phyloP scores from a whole-genome alignment of 2,888 invertebrate genomes.

The Eupithecia exiguata region DNA sequence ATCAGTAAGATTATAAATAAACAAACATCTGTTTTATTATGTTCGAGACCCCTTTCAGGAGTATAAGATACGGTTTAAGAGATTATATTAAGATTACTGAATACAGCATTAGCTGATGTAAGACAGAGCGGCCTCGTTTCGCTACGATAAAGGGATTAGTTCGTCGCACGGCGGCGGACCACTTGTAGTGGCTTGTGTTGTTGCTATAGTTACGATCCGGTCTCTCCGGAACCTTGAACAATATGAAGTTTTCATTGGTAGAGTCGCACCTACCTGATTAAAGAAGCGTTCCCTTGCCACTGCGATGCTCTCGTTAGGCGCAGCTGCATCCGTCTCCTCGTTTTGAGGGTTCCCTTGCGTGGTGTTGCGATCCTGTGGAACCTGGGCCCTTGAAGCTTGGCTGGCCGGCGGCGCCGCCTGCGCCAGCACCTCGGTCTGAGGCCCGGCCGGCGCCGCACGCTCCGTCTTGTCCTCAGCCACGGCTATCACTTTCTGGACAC shows the following conservation, averaged over 20 bases:
- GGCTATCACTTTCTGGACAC: conserved; percentile 64
- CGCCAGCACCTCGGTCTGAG: conserved; percentile 59
- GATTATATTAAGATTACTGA: conserved; percentile 56
- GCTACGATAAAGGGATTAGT: conserved; percentile 75
- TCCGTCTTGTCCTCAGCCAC: conserved; percentile 74
- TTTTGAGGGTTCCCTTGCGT: conserved; percentile 45
- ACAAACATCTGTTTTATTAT: conserved; percentile 63
- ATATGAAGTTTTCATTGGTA: conserved; percentile 16
- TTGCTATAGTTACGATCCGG: conserved; percentile 50
- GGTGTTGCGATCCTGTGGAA: conserved; percentile 42
- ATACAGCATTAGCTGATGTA: conserved; percentile 65
- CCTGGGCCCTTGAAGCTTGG: conserved; percentile 47
- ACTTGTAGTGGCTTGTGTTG: conserved; percentile 57
- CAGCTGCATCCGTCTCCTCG: conserved; percentile 56
- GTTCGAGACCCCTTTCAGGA: conserved; percentile 29
- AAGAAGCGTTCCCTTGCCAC: conserved; percentile 78
- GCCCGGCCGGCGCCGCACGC: conserved; percentile 66
- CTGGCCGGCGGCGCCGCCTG: conserved; percentile 58
- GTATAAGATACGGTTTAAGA: conserved; percentile 58
- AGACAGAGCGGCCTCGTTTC: conserved; percentile 73
- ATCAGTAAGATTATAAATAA: conserved; percentile 44
- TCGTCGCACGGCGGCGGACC: conserved; percentile 59
- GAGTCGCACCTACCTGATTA: conserved; percentile 65
- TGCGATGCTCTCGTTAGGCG: conserved; percentile 71
- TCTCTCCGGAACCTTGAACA: conserved; percentile 31